Evolutionary conservation across 2,888 invertebrate genomes (phyloP), one percentile per base, ranked within the genome.

Genomic region (Automeris io): DNA sequence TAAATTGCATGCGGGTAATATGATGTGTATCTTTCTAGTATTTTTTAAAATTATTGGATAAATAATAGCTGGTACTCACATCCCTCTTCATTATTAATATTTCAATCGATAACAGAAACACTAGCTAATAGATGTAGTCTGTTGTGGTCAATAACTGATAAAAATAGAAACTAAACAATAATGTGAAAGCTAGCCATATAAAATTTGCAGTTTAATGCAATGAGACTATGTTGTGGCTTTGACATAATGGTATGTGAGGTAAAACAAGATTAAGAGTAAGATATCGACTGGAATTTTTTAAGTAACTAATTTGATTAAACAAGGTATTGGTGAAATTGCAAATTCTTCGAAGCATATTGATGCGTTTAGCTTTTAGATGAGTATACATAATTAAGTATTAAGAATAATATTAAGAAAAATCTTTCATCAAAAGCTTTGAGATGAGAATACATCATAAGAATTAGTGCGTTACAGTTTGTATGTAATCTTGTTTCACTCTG

Each of bases 151-250:
- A 16, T n/a, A 29, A 29, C 29, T 13, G 13, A 16, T 29, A 16
- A 29, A 29, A 29, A 29, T 29, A 29, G 7, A 16, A 29, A 29
- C 26, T 29, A 16, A 16, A 29, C 16, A 29, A 29, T 29, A 16
- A 29, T 29, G 29, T 29, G 29, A 29, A 29, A 29, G 29, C 16
- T 29, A 8, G 16, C 11, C 29, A 16, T 29, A 29, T 3, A 16
- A 19, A 5, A 19, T 19, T 19, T 19, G 19, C 8, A 29, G 16
- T 8, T 29, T 29, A 16, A 29, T 29, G 7, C 29, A 7, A 16
- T 16, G 16, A 16, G 29, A 29, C 16, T 16, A 12, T 7, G 8
- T n/a, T 29, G 29, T 16, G 29, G 29, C n/a, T 29, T 26, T 29
- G 16, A 29, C 1, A 13, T 16, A 26, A 26, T 26, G 16, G 13